Conservation (phyloP, 2,113 vertebrate species). For the Puffinus mauretanicus region DNA sequence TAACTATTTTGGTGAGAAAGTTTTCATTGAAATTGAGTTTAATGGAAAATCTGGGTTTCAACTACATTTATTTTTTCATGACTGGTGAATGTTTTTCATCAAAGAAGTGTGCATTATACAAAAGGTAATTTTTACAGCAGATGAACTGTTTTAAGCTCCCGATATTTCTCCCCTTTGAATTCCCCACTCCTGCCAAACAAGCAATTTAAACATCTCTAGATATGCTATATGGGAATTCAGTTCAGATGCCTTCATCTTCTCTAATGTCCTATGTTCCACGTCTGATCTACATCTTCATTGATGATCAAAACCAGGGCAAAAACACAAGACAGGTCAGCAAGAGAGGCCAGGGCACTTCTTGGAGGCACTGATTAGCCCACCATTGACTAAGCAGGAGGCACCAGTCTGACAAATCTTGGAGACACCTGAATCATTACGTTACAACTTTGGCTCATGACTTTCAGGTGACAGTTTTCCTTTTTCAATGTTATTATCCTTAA, state of each 20-base stretch:
- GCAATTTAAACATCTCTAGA: background rate
- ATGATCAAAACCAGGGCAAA: background rate
- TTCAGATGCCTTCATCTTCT: background rate
- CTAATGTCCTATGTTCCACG: accelerated
- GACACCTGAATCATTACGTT: background rate
- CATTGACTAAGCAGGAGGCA: background rate
- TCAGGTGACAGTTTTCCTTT: background rate
- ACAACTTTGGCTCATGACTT: background rate
- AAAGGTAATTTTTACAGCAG: background rate
- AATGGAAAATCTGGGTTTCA: background rate
- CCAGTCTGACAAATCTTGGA: background rate
- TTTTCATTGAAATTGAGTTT: background rate
- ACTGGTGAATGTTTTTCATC: background rate
- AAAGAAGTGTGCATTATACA: background rate
- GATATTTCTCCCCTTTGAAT: background rate
- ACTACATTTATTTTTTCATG: background rate
- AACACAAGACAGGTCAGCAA: background rate
- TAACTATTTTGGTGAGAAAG: background rate
- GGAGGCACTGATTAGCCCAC: background rate
- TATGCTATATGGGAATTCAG: background rate
- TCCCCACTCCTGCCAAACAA: background rate
- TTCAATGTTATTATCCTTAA: too few species aligned
- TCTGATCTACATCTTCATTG: background rate
- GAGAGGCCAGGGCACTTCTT: background rate
- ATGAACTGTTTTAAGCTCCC: background rate